phyloP scores from a whole-genome alignment of 2,888 invertebrate genomes.

The Dicycla oo region DNA sequence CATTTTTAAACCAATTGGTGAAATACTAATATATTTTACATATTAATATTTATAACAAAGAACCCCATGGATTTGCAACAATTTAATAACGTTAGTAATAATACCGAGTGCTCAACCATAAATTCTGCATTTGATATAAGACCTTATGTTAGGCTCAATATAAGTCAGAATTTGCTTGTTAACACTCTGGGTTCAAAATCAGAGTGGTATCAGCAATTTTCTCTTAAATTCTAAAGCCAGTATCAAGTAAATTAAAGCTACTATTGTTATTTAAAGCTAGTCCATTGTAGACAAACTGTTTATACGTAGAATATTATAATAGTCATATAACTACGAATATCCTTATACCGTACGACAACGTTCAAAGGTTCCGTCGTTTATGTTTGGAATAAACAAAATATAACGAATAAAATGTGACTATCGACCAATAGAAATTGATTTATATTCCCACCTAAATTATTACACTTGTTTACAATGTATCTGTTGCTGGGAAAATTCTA shows the following conservation, averaged over 20 bases:
- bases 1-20: conserved; percentile 6
- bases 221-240: not conserved
- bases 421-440: too few species aligned
- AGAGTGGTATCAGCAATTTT: not conserved
- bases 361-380: too few species aligned
- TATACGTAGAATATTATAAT: not conserved
- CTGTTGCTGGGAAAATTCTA: too few species aligned
- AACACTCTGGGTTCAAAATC: not conserved
- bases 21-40: conserved; percentile 19
- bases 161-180: conserved; percentile 3
- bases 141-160: conserved; percentile 11
- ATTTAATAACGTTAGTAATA: conserved; percentile 30
- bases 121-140: not conserved
- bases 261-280: conserved; percentile 21
- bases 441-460: too few species aligned
- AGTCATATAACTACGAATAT: not conserved
- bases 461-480: too few species aligned
- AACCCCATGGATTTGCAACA: conserved; percentile 5
- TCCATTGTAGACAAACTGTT: conserved; percentile 38
- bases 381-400: too few species aligned
- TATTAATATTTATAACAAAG: not conserved
- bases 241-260: conserved; percentile 16
- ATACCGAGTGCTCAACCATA: not conserved
- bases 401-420: too few species aligned
- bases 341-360: not conserved